Conservation (phyloP, 2,113 vertebrate genomes). For the Nothobranchius kuhntae region DNA sequence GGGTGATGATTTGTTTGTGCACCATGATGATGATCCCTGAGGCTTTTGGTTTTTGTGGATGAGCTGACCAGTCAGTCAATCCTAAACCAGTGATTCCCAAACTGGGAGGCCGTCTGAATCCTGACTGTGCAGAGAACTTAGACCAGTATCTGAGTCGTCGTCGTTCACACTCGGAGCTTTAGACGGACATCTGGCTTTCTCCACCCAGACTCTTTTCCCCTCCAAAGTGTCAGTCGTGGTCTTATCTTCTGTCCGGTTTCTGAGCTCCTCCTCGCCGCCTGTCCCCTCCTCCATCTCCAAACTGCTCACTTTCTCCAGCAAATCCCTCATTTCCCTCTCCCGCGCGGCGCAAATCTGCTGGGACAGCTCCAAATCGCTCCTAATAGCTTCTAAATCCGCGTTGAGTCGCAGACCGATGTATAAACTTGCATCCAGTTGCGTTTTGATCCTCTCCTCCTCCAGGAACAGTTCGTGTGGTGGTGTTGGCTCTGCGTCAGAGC, state of each 20-base stretch:
- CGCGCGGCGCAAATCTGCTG: slow-evolving; percentile 82
- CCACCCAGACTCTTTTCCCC: slow-evolving; percentile 79
- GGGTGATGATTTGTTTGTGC: not conserved
- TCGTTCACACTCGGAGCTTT: slow-evolving; percentile 83
- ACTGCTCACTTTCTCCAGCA: slow-evolving; percentile 83
- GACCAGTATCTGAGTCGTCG: slow-evolving; percentile 95
- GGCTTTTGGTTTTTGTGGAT: not conserved
- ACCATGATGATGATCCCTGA: slow-evolving; percentile 21
- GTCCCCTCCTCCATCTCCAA: slow-evolving; percentile 71
- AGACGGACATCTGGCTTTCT: slow-evolving; percentile 82
- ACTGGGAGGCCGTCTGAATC: slow-evolving; percentile 89
- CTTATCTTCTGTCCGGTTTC: slow-evolving; percentile 22
- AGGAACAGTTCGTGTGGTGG: slow-evolving; percentile 70
- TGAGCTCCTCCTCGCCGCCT: slow-evolving; percentile 23
- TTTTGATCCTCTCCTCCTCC: slow-evolving; percentile 87
- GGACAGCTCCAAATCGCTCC: slow-evolving; percentile 82
- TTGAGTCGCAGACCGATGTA: slow-evolving; percentile 91
- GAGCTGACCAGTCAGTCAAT: not conserved
- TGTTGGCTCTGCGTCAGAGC: slow-evolving; percentile 1
- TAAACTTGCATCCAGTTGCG: slow-evolving; percentile 89
- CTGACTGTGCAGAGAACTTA: slow-evolving; percentile 96
- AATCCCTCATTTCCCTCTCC: slow-evolving; percentile 84
- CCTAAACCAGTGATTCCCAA: slow-evolving; percentile 90
- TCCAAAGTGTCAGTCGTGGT: slow-evolving; percentile 43
- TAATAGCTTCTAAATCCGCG: slow-evolving; percentile 88